Evolutionary conservation across 35 echinoderm and acorn worm genomes (phyloP).

Genomic region (Heliocidaris erythrogramma): DNA sequence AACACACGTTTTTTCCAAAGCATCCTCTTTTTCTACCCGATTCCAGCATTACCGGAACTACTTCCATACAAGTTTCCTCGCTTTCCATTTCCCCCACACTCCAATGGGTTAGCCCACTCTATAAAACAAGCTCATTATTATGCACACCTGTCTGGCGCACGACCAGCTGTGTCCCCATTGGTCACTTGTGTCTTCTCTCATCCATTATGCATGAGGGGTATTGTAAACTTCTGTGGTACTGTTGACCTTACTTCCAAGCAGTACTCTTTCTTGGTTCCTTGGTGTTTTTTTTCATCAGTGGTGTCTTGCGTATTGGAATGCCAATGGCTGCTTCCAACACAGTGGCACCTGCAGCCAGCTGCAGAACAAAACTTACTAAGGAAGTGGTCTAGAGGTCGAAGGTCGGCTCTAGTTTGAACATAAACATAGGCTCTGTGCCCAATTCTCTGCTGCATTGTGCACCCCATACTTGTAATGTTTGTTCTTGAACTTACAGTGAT

Average conservation of each 20-base stretch:
- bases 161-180: slow-evolving; percentile 35
- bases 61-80: not conserved
- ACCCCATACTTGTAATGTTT: not conserved
- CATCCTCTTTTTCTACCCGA: not conserved
- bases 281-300: not conserved
- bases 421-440: not conserved
- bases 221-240: not conserved
- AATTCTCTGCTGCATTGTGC: not conserved
- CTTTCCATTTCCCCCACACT: not conserved
- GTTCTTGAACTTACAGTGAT: not conserved
- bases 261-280: not conserved
- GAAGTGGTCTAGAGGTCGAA: slow-evolving; percentile 43
- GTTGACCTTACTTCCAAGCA: slow-evolving; percentile 5
- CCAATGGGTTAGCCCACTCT: not conserved
- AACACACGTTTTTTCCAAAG: not conserved
- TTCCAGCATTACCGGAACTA: slow-evolving; percentile 8
- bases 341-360: slow-evolving; percentile 42
- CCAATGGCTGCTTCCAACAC: not conserved
- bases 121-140: slow-evolving; percentile 49
- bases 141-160: slow-evolving; percentile 52
- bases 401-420: slow-evolving; percentile 1
- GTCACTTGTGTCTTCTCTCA: slow-evolving; percentile 21
- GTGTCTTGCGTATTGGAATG: slow-evolving; percentile 32
- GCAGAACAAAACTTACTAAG: slow-evolving; percentile 27
- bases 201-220: slow-evolving; percentile 31